phyloP scores from a whole-genome alignment of 2,888 invertebrate species.

The Panorpa germanica region DNA sequence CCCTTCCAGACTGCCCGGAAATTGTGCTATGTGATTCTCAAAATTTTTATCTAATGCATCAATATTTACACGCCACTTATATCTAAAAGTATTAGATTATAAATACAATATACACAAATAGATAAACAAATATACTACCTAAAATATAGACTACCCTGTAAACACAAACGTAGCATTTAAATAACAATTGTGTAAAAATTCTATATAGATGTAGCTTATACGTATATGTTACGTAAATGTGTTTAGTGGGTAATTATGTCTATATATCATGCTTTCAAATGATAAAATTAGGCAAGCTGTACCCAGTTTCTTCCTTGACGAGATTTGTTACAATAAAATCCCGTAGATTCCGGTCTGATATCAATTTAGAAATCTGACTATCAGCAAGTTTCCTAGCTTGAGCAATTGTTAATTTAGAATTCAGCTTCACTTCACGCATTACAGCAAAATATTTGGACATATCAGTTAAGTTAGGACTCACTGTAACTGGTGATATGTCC shows the following conservation, averaged over 20 bases:
- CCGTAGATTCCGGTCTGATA: slow-evolving; percentile 36
- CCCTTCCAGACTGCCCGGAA: slow-evolving; percentile 34
- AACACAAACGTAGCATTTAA: too few species aligned
- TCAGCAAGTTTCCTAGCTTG: slow-evolving; percentile 49
- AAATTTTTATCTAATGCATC: slow-evolving; percentile 49
- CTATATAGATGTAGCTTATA: too few species aligned
- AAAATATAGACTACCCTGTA: too few species aligned
- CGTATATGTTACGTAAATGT: too few species aligned
- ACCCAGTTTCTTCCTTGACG: slow-evolving; percentile 39
- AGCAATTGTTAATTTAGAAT: slow-evolving; percentile 40
- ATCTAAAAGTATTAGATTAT: slow-evolving; percentile 19
- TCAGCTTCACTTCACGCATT: slow-evolving; percentile 38
- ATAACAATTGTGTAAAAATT: too few species aligned
- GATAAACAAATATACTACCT: too few species aligned
- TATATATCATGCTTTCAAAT: too few species aligned
- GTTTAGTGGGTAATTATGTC: too few species aligned
- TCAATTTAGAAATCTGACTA: slow-evolving; percentile 35
- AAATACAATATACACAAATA: background rate
- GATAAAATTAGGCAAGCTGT: too few species aligned
- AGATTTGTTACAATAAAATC: slow-evolving; percentile 79
- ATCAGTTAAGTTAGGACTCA: slow-evolving; percentile 35
- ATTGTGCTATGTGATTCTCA: slow-evolving; percentile 36
- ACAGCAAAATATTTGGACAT: slow-evolving; percentile 47
- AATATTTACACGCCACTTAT: slow-evolving; percentile 68
- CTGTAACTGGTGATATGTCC: slow-evolving; percentile 47